These are phyloP conservation scores for Zoanthus sociatus DNA, from an alignment of 92 coral and sea anemone species.

Conservation along the genomic window DNA sequence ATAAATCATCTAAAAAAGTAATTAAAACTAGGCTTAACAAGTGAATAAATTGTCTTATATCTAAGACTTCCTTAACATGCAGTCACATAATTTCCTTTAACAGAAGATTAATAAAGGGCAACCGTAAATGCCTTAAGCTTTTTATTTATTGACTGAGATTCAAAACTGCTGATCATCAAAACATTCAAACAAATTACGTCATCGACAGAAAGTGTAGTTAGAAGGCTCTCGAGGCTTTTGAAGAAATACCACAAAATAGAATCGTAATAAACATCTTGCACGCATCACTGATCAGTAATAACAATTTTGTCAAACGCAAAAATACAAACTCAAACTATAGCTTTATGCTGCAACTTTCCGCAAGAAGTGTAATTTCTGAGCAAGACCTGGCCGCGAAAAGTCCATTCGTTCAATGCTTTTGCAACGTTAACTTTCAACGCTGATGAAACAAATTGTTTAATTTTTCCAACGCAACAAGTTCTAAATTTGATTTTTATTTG, in stretches of 20 bases:
- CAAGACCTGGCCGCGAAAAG: neutral
- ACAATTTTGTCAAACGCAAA: neutral
- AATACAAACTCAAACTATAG: neutral
- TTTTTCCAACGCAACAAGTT: constrained; percentile 30
- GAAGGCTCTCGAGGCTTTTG: constrained; percentile 27
- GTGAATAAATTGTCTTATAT: no score
- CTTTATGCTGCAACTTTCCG: neutral
- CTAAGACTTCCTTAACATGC: no score
- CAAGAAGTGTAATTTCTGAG: neutral
- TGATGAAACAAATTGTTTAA: neutral
- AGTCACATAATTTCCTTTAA: no score
- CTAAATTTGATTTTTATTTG: neutral
- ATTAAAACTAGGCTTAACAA: no score
- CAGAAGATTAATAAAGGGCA: neutral
- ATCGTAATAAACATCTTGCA: constrained; percentile 41
- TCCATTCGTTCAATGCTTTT: neutral
- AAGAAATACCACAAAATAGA: constrained; percentile 26
- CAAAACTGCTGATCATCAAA: neutral
- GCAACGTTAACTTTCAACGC: neutral
- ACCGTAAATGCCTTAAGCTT: neutral
- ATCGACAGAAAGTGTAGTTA: constrained; percentile 8
- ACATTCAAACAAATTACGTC: neutral
- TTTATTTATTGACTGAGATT: neutral
- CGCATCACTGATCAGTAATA: constrained; percentile 36
- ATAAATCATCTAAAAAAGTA: no score